Evolutionary conservation across 1,140 invertebrate species (phyloP).

Genomic region (Drosophila ananassae): DNA sequence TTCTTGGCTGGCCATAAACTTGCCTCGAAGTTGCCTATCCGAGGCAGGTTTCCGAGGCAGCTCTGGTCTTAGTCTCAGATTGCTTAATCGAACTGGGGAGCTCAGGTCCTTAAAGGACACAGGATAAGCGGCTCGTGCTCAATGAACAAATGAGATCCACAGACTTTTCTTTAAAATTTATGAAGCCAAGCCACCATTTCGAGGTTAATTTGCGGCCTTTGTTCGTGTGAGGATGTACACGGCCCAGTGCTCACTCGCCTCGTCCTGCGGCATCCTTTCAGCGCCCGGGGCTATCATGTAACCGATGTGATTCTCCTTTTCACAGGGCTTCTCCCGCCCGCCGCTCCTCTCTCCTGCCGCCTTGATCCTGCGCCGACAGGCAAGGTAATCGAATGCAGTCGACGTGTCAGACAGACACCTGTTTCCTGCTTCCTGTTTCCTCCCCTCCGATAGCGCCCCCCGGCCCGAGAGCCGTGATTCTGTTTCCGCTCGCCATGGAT

Average conservation of each 20-base stretch:
- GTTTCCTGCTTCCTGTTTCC: slow-evolving; percentile 21
- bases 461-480: neutral
- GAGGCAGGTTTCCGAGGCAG: too few relatives aligned
- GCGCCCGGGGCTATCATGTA: neutral
- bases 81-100: too few relatives aligned
- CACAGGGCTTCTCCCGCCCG: neutral
- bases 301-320: slow-evolving; percentile 1
- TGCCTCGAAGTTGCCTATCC: neutral
- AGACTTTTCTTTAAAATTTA: neutral
- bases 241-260: neutral
- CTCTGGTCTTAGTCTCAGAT: too few relatives aligned
- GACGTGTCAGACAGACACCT: slow-evolving; percentile 42
- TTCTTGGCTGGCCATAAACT: neutral
- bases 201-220: slow-evolving; percentile 50
- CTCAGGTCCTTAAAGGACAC: too few relatives aligned
- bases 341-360: neutral
- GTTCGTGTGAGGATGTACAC: neutral
- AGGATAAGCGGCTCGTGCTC: too few relatives aligned
- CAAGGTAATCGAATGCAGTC: slow-evolving; percentile 39
- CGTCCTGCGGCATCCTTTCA: neutral
- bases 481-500: slow-evolving; percentile 29
- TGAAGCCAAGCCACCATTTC: slow-evolving; percentile 11
- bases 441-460: neutral
- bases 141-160: too few relatives aligned
- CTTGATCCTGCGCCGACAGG: slow-evolving; percentile 15